Evolutionary conservation across 2,113 vertebrate genomes (phyloP).

Genomic region (Danionella cerebrum): DNA sequence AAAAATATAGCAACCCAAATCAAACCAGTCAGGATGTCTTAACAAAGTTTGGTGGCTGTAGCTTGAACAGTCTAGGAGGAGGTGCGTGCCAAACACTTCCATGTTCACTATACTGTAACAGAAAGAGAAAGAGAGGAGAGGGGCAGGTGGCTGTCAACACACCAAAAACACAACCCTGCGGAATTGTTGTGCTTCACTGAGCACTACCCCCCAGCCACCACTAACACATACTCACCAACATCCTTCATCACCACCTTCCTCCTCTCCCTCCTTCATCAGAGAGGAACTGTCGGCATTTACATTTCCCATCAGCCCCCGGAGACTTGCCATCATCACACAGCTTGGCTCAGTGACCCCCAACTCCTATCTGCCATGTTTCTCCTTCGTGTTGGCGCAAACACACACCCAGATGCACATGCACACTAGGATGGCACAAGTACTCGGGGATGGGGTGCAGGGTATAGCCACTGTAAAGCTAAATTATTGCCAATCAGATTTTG

Average conservation of each 20-base stretch:
- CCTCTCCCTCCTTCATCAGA: conserved; percentile 38
- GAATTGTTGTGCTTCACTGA: conserved; percentile 21
- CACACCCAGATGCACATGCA: conserved; percentile 34
- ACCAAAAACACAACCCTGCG: conserved; percentile 20
- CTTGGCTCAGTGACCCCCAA: conserved; percentile 51
- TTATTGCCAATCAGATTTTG: conserved; percentile 75
- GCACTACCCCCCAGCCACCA: not conserved
- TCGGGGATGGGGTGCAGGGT: conserved; percentile 32
- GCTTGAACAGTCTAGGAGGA: no score
- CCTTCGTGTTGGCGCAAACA: conserved; percentile 46
- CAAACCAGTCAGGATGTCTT: no score
- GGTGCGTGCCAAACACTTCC: no score
- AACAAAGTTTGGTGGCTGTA: no score
- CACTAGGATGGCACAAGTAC: conserved; percentile 32
- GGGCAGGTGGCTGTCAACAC: conserved; percentile 20
- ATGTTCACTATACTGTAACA: no score
- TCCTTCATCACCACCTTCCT: conserved; percentile 6
- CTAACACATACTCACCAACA: not conserved
- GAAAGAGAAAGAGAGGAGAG: not conserved
- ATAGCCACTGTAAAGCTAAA: conserved; percentile 67
- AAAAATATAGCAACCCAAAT: no score
- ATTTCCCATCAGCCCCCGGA: conserved; percentile 52
- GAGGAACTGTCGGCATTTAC: conserved; percentile 50
- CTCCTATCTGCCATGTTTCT: conserved; percentile 59
- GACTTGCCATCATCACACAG: conserved; percentile 47